phyloP scores from a whole-genome alignment of 2,797 vertebrate species.

The Dermochelys coriacea region DNA sequence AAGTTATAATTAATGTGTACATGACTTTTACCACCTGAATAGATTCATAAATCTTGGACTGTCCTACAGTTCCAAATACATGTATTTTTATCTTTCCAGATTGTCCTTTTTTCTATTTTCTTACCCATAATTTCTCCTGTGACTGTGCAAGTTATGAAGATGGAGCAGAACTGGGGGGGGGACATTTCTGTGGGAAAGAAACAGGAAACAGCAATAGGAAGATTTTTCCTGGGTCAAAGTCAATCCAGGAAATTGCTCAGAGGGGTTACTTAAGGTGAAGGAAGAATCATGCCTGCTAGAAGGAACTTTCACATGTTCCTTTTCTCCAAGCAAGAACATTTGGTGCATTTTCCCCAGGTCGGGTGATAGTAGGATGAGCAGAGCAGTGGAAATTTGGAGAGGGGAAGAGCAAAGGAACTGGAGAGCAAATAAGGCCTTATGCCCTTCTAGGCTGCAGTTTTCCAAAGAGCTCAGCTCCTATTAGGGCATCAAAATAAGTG shows the following conservation, averaged over 20 bases:
- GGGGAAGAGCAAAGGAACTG: neutral
- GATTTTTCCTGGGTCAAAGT: too few species aligned
- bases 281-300: too few species aligned
- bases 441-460: neutral
- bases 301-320: neutral
- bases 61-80: neutral
- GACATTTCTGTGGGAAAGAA: neutral
- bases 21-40: neutral
- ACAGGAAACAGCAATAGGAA: neutral
- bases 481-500: neutral
- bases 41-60: constrained; percentile 9
- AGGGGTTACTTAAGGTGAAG: neutral
- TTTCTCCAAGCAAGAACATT: neutral
- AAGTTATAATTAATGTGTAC: neutral
- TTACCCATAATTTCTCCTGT: neutral
- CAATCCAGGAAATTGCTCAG: neutral
- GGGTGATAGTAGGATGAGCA: neutral
- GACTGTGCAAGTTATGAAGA: neutral
- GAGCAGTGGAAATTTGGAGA: neutral
- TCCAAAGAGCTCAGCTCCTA: constrained; percentile 9
- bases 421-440: neutral
- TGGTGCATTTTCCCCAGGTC: neutral
- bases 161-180: neutral
- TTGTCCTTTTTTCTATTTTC: neutral
- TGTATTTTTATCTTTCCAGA: neutral